Conservation (phyloP, 2,113 vertebrate genomes). For the Burhinus bistriatus region DNA sequence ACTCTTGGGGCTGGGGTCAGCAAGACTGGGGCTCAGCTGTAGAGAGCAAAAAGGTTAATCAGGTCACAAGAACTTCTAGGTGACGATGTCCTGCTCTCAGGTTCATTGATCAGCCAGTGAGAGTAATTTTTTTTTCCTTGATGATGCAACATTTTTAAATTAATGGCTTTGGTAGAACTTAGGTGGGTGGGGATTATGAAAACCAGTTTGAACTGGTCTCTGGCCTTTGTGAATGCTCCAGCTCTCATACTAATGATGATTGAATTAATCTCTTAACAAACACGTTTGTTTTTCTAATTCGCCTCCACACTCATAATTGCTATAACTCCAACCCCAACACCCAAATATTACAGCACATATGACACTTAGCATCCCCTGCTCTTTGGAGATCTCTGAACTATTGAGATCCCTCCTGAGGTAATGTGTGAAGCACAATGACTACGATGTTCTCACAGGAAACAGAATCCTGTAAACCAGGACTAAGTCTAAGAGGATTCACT, state of each 20-base stretch:
- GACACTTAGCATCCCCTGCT: neutral
- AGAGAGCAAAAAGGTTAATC: conserved; percentile 24
- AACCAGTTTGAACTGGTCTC: conserved; percentile 55
- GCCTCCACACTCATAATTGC: conserved; percentile 53
- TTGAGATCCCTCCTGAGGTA: neutral
- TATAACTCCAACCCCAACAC: conserved; percentile 47
- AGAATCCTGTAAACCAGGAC: neutral
- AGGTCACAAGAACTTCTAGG: conserved; percentile 47
- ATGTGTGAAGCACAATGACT: neutral
- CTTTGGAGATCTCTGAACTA: neutral
- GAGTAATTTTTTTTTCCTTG: conserved; percentile 30
- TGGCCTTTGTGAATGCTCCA: conserved; percentile 38
- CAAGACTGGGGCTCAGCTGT: neutral
- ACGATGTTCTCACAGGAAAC: neutral
- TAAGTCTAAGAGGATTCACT: neutral
- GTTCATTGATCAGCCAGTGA: conserved; percentile 62
- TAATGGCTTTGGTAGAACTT: conserved; percentile 48
- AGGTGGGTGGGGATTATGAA: conserved; percentile 53
- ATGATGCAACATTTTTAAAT: conserved; percentile 46
- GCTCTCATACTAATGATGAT: conserved; percentile 47
- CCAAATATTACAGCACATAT: conserved; percentile 23
- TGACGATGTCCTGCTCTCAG: neutral
- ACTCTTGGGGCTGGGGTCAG: neutral
- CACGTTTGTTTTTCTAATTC: conserved; percentile 66
- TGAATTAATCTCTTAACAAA: conserved; percentile 67